Base-by-base conservation (phyloP, 2,113 vertebrate species). In the Hemibagrus wyckioides region DNA sequence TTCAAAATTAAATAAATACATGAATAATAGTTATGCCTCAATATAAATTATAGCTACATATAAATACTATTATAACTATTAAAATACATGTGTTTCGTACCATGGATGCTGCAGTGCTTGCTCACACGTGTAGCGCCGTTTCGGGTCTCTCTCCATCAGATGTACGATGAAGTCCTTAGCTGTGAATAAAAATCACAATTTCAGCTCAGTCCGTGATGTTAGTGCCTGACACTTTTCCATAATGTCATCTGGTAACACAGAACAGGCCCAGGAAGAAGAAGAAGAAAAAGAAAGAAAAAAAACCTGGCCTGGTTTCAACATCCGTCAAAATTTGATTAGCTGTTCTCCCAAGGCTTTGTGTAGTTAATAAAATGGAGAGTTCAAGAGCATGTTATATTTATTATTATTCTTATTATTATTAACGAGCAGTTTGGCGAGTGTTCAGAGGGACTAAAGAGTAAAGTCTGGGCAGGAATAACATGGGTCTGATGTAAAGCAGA, bases 81-180 rank as follows among this genome's bases (percentile, higher is more conserved):
- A 11, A 84, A 61, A 10, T 76, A 14, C 41, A 44, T n/a, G 57
- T 33, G 4, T 14, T 81, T 41, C 93, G 93, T 95, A 99, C 98
- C 98, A 99, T 2, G 98, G 98, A 90, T 99, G 98, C 93, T 97
- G 97, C 90, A 99, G 94, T 52, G 98, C 98, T 93, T 98, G 97
- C 5, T 99, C 97, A 54, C 98, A 99, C 39, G 97, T 99, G 94
- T 97, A 97, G 75, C 98, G 96, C 80, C 92, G 93, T 84, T 89
- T 89, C 0, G 97, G 95, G 80, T 99, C 97, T 91, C 98, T 98
- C 92, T 98, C 97, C 98, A 99, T 99, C 91, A 99, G 94, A 92
- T 98, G 97, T 90, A 94, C 94, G 81, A 99, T 99, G 85, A 99
- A 99, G 89, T 99, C 98, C 95, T 99, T 99, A 82, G 98, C 98